Conservation (phyloP, 2,113 vertebrate species). For the Alectura lathami region DNA sequence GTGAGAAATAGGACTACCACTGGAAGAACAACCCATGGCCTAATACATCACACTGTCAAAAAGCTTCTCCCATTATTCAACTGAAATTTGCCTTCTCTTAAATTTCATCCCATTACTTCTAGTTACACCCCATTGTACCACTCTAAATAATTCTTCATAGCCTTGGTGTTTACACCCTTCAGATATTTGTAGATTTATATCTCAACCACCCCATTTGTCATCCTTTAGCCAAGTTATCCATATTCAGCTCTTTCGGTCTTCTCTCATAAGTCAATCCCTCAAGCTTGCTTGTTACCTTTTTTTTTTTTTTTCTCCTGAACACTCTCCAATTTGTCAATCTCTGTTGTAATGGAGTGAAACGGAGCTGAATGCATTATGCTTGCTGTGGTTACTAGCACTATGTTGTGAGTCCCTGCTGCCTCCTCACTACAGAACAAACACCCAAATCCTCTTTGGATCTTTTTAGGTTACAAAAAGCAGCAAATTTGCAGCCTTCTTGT, state of each 20-base stretch:
- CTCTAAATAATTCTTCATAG: slow-evolving; percentile 73
- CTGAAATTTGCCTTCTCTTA: slow-evolving; percentile 72
- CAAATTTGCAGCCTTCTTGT: background rate
- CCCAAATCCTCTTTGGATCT: background rate
- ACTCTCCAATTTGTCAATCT: slow-evolving; percentile 66
- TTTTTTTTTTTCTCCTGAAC: slow-evolving; percentile 26
- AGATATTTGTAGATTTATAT: slow-evolving; percentile 73
- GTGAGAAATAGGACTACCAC: slow-evolving; percentile 17
- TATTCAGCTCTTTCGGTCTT: slow-evolving; percentile 68
- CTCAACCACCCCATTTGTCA: slow-evolving; percentile 66
- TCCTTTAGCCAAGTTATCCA: slow-evolving; percentile 72
- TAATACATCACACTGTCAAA: slow-evolving; percentile 70
- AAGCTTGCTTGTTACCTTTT: slow-evolving; percentile 53
- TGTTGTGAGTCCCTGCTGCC: background rate
- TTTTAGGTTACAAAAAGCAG: background rate
- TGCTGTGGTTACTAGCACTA: background rate
- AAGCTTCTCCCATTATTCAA: slow-evolving; percentile 70
- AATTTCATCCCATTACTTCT: slow-evolving; percentile 74
- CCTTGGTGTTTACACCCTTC: slow-evolving; percentile 74
- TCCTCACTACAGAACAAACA: background rate
- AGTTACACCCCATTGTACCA: slow-evolving; percentile 73
- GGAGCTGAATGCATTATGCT: slow-evolving; percentile 59
- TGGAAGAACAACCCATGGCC: slow-evolving; percentile 24
- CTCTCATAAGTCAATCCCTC: slow-evolving; percentile 68
- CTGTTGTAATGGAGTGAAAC: slow-evolving; percentile 35